Conservation (phyloP, 1,140 invertebrate species). For the Paraescarpia echinospica region DNA sequence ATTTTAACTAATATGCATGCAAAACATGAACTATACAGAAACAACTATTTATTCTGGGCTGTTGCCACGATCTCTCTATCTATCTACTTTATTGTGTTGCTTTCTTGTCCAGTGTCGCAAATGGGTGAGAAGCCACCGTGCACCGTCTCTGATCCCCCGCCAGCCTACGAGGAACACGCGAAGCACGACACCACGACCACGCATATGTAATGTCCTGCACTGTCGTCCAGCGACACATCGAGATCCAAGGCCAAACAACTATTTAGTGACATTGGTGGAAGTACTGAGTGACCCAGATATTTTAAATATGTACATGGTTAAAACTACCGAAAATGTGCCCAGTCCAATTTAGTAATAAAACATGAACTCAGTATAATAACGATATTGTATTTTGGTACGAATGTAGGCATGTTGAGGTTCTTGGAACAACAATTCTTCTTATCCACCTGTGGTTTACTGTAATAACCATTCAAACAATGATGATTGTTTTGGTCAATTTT, state of each 20-base stretch:
- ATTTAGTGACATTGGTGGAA: not conserved
- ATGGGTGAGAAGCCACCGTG: not conserved
- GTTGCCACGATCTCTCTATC: too few species aligned
- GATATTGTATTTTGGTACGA: too few species aligned
- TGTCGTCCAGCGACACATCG: too few species aligned
- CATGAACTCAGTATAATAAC: too few species aligned
- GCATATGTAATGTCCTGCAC: not conserved
- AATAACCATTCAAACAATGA: too few species aligned
- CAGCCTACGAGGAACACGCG: not conserved
- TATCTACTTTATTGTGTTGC: not conserved
- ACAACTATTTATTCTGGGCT: too few species aligned
- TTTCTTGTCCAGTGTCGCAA: not conserved
- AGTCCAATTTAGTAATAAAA: too few species aligned
- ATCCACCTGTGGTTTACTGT: too few species aligned
- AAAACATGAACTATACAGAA: not conserved
- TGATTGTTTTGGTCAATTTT: too few species aligned
- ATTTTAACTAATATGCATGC: not conserved
- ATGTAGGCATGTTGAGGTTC: too few species aligned
- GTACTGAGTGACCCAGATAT: not conserved
- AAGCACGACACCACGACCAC: not conserved
- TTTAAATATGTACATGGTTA: not conserved
- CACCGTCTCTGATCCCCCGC: not conserved
- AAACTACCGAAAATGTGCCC: too few species aligned
- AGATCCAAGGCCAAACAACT: not conserved
- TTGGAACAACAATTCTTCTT: too few species aligned